phyloP scores from a whole-genome alignment of 2,888 invertebrate genomes.

The Tiliacea aurago region DNA sequence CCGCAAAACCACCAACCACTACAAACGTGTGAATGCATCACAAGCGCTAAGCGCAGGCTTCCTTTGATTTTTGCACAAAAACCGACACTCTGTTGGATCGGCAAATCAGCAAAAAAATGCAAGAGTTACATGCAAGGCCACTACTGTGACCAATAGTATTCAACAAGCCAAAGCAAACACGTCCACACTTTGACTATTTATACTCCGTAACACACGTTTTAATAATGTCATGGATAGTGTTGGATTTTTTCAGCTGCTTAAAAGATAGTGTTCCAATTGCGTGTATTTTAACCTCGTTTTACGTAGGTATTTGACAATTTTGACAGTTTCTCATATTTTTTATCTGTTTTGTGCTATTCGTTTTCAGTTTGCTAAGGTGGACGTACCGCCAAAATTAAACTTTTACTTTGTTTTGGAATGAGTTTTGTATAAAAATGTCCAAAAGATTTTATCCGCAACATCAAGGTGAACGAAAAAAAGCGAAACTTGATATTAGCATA shows the following conservation, averaged over 20 bases:
- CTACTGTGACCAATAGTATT: background rate
- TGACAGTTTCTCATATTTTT: conserved; percentile 16
- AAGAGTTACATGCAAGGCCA: background rate
- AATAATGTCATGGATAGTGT: too few relatives aligned
- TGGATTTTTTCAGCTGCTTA: background rate
- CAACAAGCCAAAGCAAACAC: too few relatives aligned
- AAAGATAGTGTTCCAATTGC: background rate
- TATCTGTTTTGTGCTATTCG: conserved; percentile 1
- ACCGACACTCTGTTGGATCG: background rate
- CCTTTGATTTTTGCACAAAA: background rate
- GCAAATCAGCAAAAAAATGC: background rate
- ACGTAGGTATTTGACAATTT: background rate
- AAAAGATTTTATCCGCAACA: conserved; percentile 83
- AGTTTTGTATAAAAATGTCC: conserved; percentile 76
- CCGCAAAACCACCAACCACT: background rate
- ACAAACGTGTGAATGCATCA: background rate
- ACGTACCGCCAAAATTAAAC: conserved; percentile 69
- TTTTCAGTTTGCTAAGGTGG: conserved; percentile 20
- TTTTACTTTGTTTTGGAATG: conserved; percentile 45
- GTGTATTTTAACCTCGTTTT: background rate
- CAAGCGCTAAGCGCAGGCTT: background rate
- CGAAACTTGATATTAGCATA: conserved; percentile 83
- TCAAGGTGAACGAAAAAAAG: conserved; percentile 82
- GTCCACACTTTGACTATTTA: background rate
- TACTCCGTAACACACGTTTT: too few relatives aligned